Conservation (phyloP, 2,888 invertebrate genomes). For the Lasioglossum lativentre region DNA sequence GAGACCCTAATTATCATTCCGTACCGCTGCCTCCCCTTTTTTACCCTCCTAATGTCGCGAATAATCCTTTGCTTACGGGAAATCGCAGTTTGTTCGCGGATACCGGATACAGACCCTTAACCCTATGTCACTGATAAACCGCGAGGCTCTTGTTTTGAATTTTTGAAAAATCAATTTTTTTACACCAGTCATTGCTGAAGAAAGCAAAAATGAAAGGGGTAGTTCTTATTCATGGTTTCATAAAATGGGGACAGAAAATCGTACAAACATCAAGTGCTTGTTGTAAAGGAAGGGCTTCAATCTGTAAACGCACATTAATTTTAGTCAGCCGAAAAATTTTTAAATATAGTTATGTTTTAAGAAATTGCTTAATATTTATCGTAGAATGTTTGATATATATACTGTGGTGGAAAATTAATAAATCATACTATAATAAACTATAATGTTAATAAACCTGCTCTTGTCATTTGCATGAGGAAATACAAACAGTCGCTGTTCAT, state of each 20-base stretch:
- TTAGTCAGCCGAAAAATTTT: too few relatives aligned
- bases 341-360: too few relatives aligned
- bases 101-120: not conserved
- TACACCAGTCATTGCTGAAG: too few relatives aligned
- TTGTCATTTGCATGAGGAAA: not conserved
- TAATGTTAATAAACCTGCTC: not conserved
- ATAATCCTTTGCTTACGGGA: not conserved
- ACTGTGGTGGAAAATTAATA: not conserved
- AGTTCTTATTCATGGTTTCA: too few relatives aligned
- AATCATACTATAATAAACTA: not conserved
- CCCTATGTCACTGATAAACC: not conserved
- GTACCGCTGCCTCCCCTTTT: not conserved
- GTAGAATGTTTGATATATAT: too few relatives aligned
- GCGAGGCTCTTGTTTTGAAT: not conserved
- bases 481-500: not conserved
- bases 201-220: too few relatives aligned
- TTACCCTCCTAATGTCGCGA: not conserved
- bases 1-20: conserved; percentile 14
- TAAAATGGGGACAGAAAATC: too few relatives aligned
- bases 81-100: not conserved
- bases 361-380: too few relatives aligned
- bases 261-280: too few relatives aligned
- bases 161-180: too few relatives aligned
- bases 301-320: too few relatives aligned
- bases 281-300: too few relatives aligned